Conservation (phyloP, 37 sponge, comb jelly and placozoan genomes). For the Cliona cf. orientalis region DNA sequence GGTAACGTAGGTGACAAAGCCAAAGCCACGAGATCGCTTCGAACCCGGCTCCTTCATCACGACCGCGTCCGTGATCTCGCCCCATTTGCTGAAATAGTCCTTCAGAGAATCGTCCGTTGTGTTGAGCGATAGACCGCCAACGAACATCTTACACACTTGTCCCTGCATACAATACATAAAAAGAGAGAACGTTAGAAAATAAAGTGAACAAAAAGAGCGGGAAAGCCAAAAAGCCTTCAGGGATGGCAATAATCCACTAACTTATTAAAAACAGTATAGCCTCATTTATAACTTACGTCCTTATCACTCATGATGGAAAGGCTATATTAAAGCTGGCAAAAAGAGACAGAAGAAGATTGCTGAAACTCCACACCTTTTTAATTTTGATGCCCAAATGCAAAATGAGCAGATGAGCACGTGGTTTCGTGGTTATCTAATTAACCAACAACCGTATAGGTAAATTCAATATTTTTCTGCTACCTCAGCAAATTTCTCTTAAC, state of each 20-base stretch:
- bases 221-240: too few species aligned
- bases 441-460: neutral
- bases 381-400: too few species aligned
- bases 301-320: too few species aligned
- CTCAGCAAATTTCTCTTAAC: neutral
- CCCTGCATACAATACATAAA: neutral
- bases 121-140: constrained; percentile 50
- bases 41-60: constrained; percentile 61
- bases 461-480: neutral
- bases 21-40: constrained; percentile 62
- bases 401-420: too few species aligned
- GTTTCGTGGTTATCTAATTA: neutral
- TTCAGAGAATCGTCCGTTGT: constrained; percentile 41
- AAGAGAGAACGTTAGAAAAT: too few species aligned
- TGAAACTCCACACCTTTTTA: too few species aligned
- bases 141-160: constrained; percentile 65
- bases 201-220: too few species aligned
- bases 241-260: too few species aligned
- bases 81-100: constrained; percentile 43
- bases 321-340: too few species aligned
- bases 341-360: too few species aligned
- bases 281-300: too few species aligned
- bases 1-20: constrained; percentile 50
- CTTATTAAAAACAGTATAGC: too few species aligned
- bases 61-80: constrained; percentile 58